These are phyloP conservation scores for Hyphantria cunea DNA, from an alignment of 1,140 invertebrate genomes.

Conservation along the genomic window DNA sequence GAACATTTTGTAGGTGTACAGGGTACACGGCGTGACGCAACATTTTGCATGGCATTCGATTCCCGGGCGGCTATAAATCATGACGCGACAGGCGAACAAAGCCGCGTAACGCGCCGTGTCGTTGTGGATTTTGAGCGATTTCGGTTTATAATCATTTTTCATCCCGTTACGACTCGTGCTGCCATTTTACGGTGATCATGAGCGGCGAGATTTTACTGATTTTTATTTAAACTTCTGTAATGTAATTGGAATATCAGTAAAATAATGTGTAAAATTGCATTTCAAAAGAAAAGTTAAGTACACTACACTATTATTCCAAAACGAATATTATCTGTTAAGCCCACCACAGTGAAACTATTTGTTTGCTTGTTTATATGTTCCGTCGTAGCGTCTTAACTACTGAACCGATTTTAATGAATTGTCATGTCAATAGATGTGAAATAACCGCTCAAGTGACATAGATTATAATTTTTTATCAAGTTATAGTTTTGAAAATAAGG, in stretches of 20 bases:
- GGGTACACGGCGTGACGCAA: conserved; percentile 66
- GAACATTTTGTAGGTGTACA: conserved; percentile 30
- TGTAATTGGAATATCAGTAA: not conserved
- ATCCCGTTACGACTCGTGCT: conserved; percentile 43
- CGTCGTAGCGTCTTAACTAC: too few relatives aligned
- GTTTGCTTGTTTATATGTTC: too few relatives aligned
- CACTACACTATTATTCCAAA: too few relatives aligned
- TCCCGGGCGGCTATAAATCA: conserved; percentile 66
- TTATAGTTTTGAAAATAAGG: too few relatives aligned
- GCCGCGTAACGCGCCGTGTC: conserved; percentile 78
- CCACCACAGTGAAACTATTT: too few relatives aligned
- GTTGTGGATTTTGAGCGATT: conserved; percentile 79
- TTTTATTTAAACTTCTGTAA: conserved; percentile 13
- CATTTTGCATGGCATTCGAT: conserved; percentile 74
- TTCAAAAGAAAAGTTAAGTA: too few relatives aligned
- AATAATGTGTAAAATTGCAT: too few relatives aligned
- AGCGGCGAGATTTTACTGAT: conserved; percentile 32
- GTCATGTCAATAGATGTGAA: too few relatives aligned
- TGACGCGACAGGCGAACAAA: conserved; percentile 73
- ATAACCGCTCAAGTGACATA: too few relatives aligned
- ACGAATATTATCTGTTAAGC: too few relatives aligned
- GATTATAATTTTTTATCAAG: too few relatives aligned
- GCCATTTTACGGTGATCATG: conserved; percentile 71
- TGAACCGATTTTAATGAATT: too few relatives aligned
- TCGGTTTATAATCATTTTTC: conserved; percentile 79